Base-by-base conservation (phyloP, 2,797 vertebrate genomes). In the Carapus acus region DNA sequence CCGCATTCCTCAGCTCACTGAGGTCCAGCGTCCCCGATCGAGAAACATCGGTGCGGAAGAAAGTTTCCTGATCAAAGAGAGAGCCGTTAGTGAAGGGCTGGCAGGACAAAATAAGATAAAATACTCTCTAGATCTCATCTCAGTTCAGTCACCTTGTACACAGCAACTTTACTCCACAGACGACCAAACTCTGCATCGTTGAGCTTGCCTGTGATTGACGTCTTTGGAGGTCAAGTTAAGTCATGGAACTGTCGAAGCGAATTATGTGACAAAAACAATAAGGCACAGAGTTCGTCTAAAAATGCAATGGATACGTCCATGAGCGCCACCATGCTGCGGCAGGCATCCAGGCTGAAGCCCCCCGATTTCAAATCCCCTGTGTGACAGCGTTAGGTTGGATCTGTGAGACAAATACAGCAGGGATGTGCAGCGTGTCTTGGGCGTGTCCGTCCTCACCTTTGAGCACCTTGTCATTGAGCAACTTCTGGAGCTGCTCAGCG, bases 221-320 rank as follows among this genome's bases (percentile, higher is more conserved):
- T 49, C 85, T 86, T 50, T 49, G 38, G 12, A 42, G 18, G 3
- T 20, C 11, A 33, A 6, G 50, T 80, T 57, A 83, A 71, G 61
- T 60, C 44, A 20, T 43, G 1, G 20, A 16, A 22, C 24, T 27
- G 24, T 27, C n/a, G 9, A 27, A 27, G 24, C 24, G 24, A 27
- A 5, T 27, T 5, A 27, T 27, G 24, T 27, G 9, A 41, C 48
- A 33, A 13, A 33, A 9, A 33, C 4, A 41, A n/a, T n/a, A 49
- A 23, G 36, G 15, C 45, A 34, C 13, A 16, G 20, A 4, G 17
- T n/a, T 17, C 16, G 23, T 6, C 4, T 2, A 13, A 29, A 1
- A 92, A n/a, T n/a, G n/a, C n/a, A n/a, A n/a, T n/a, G 88, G 92
- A 94, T 95, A 93, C 92, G 56, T 94, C 92, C 88, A 91, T 91